Conservation (phyloP, 2,113 vertebrate genomes). For the Lamprotornis superbus region DNA sequence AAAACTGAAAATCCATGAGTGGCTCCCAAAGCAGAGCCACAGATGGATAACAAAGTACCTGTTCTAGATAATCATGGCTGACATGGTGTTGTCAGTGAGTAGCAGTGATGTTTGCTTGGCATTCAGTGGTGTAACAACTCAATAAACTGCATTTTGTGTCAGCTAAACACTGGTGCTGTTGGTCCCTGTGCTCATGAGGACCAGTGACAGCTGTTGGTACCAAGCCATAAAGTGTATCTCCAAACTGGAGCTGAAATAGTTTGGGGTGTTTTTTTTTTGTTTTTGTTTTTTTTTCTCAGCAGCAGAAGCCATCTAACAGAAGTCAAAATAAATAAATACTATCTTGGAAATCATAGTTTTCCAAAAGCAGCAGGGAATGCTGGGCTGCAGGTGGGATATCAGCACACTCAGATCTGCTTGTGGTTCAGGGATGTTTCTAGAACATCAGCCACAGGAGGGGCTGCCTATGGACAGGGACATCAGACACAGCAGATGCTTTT, state of each 20-base stretch:
- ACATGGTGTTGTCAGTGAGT: not conserved
- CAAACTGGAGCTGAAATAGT: not conserved
- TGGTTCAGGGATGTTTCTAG: not conserved
- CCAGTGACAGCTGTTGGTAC: not conserved
- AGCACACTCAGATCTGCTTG: not conserved
- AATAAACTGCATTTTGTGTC: not conserved
- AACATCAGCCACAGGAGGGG: not conserved
- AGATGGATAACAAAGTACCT: not conserved
- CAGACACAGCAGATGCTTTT: not conserved
- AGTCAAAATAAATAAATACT: conserved; percentile 6
- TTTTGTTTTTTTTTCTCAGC: not conserved
- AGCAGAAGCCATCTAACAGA: not conserved
- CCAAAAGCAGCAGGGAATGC: not conserved
- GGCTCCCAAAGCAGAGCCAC: not conserved
- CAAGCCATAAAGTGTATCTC: not conserved
- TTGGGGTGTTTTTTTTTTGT: not conserved
- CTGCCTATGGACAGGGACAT: not conserved
- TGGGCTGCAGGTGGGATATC: not conserved
- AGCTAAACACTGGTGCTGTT: not conserved
- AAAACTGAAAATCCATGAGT: not conserved
- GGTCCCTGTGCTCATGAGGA: not conserved
- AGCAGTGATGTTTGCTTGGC: not conserved
- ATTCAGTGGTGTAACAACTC: not conserved
- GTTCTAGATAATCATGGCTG: not conserved
- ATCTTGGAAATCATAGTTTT: not conserved